Evolutionary conservation across 30 jellyfish, hydroid and myxozoan genomes (phyloP), one percentile per base, ranked within the genome.

Genomic region (Nemopilema nomurai): DNA sequence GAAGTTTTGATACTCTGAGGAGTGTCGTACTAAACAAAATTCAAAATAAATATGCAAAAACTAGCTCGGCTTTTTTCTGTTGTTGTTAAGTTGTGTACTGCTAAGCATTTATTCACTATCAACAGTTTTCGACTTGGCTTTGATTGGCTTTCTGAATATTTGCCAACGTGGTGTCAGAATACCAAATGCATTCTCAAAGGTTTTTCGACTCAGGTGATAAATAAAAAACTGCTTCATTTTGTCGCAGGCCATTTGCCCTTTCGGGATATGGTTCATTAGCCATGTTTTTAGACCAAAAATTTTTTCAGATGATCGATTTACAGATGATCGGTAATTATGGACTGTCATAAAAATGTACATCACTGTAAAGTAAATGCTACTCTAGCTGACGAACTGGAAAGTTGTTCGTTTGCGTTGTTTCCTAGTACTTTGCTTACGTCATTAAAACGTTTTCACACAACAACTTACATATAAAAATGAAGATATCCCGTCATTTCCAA

Each of bases 141-240:
- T 66, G 49, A 89, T 89, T 25, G 97, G 91, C 49, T 74, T 26
- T n/a, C 91, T 64, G 52, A 72, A 89, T 13, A 89, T 83, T 32
- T 92, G 71, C 97, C 97, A 89, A 4, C 65, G 21, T 20, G 87
- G 86, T 16, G 86, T 28, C 84, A 83, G 8, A 69, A 82, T 63
- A 17, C 96, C 91, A 71, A 83, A 89, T 8, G 82, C 41, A 83
- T 82, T 89, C 68, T 89, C 97, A 50, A 83, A 83, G 41, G 87
- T 87, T 29, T 75, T 53, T 49, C 97, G 74, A 18, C 69, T 17
- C 52, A 75, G 87, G 16, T 91, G 22, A 69, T 89, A 83, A 69
- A 28, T 89, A 73, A 41, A 89, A n/a, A n/a, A n/a, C n/a, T n/a
- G n/a, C 28, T 70, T 69, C 21, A 21, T 32, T 70, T 80, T 51